These are phyloP conservation scores for Calonectris borealis DNA, from an alignment of 2,113 vertebrate species.

Conservation along the genomic window DNA sequence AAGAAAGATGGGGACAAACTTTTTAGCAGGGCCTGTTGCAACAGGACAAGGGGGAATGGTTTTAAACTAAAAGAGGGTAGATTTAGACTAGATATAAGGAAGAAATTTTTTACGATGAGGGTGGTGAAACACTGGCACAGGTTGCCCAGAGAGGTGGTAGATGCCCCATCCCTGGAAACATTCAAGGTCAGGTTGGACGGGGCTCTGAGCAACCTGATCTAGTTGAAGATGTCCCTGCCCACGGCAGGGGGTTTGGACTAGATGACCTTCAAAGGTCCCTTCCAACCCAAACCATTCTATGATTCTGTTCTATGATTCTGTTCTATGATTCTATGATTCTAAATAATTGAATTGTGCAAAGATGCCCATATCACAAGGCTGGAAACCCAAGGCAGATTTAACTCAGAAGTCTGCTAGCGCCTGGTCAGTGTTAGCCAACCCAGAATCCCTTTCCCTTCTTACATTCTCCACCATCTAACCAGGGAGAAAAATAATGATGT, in stretches of 20 bases:
- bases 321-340: not conserved
- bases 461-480: not conserved
- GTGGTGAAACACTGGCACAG: not conserved
- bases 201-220: not conserved
- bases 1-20: not conserved
- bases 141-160: not conserved
- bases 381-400: constrained; percentile 46
- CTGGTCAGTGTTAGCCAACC: constrained; percentile 36
- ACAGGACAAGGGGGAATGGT: not conserved
- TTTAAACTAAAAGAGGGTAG: not conserved
- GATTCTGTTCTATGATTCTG: not conserved
- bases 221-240: not conserved
- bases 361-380: not conserved
- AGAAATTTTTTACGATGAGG: not conserved
- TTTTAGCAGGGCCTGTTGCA: not conserved
- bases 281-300: not conserved
- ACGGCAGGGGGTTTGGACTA: not conserved
- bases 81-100: not conserved
- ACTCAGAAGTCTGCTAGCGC: constrained; percentile 46
- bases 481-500: constrained; percentile 53
- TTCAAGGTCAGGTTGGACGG: not conserved
- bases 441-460: constrained; percentile 28
- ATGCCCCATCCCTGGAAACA: not conserved
- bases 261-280: not conserved
- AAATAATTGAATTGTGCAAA: constrained; percentile 39